Evolutionary conservation across 2,797 vertebrate species (phyloP).

Genomic region (Enteromius viviparus): DNA sequence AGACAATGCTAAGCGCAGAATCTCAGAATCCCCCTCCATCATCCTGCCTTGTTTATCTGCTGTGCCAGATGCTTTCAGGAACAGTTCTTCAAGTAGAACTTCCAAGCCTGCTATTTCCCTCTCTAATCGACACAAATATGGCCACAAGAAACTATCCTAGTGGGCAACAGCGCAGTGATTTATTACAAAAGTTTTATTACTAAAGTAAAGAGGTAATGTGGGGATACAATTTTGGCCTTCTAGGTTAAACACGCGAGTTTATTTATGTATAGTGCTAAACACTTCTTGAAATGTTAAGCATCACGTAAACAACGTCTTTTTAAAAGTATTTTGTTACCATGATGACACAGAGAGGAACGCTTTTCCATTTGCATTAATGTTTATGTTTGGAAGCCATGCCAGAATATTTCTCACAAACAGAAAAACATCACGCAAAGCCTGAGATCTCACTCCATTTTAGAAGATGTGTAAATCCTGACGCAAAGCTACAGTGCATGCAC

Average conservation of each 20-base stretch:
- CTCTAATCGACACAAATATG: slow-evolving; percentile 5
- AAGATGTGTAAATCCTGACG: background rate
- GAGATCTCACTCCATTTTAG: background rate
- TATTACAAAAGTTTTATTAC: background rate
- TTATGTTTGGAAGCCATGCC: background rate
- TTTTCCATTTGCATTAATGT: slow-evolving; percentile 34
- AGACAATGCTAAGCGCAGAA: slow-evolving; percentile 48
- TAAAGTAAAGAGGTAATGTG: slow-evolving; percentile 18
- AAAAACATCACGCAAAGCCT: slow-evolving; percentile 11
- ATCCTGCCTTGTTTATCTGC: slow-evolving; percentile 53
- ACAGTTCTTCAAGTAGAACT: slow-evolving; percentile 34
- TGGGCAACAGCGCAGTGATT: background rate
- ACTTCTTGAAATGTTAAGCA: slow-evolving; percentile 38
- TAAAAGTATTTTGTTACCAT: slow-evolving; percentile 41
- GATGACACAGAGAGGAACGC: slow-evolving; percentile 21
- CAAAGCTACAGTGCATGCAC: background rate
- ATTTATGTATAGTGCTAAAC: slow-evolving; percentile 48
- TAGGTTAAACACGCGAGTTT: slow-evolving; percentile 22
- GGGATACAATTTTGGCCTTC: slow-evolving; percentile 20
- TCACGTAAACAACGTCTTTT: slow-evolving; percentile 28
- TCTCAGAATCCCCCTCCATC: slow-evolving; percentile 10
- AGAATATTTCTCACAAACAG: slow-evolving; percentile 5
- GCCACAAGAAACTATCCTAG: background rate
- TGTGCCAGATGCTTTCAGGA: slow-evolving; percentile 43
- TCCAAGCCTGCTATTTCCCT: slow-evolving; percentile 23